Evolutionary conservation across 2,888 invertebrate genomes (phyloP).

Genomic region (Nephrocerus scutellatus): DNA sequence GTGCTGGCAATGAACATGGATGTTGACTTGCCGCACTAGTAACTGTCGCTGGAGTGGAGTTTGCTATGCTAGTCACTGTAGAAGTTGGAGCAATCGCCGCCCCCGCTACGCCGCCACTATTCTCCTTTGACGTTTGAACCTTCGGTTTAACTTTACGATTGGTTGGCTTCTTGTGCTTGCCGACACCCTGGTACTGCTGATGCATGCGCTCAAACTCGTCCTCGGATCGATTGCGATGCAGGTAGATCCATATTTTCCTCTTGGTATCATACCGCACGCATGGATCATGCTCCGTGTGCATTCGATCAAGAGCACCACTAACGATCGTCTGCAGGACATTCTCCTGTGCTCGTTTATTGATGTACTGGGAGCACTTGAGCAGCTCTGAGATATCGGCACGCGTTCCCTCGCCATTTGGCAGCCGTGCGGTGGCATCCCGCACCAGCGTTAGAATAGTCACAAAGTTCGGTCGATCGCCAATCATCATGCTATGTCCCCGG

Average conservation of each 20-base stretch:
- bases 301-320: conserved; percentile 81
- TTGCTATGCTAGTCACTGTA: background rate
- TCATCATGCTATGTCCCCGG: conserved; percentile 76
- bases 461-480: conserved; percentile 77
- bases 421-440: conserved; percentile 85
- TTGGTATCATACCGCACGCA: conserved; percentile 89
- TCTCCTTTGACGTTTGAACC: conserved; percentile 8
- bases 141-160: conserved; percentile 34
- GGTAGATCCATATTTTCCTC: conserved; percentile 91
- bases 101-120: background rate
- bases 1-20: conserved; percentile 29
- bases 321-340: conserved; percentile 64
- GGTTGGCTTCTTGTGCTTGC: conserved; percentile 49
- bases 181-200: conserved; percentile 58
- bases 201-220: conserved; percentile 61
- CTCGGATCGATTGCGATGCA: conserved; percentile 66
- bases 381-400: conserved; percentile 85
- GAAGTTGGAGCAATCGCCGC: background rate
- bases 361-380: conserved; percentile 67
- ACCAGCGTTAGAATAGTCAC: conserved; percentile 86
- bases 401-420: conserved; percentile 90
- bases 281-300: conserved; percentile 83
- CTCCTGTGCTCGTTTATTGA: conserved; percentile 48
- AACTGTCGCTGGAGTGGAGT: conserved; percentile 12
- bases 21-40: conserved; percentile 4